phyloP scores from a whole-genome alignment of 2,797 vertebrate species.

The Catamblyrhynchus diadema region DNA sequence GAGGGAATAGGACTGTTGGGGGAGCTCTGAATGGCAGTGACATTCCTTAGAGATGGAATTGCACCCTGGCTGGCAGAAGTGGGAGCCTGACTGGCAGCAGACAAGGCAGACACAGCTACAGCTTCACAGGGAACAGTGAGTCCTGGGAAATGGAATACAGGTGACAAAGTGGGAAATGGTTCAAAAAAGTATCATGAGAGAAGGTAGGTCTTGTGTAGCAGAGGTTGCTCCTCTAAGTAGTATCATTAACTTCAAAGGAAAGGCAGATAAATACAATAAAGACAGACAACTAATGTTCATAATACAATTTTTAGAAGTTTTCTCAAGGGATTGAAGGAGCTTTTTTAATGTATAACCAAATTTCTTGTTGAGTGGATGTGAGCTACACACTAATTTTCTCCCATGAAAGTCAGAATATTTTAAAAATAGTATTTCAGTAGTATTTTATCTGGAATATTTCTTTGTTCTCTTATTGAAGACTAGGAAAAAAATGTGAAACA shows the following conservation, averaged over 20 bases:
- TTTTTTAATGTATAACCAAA: slow-evolving; percentile 27
- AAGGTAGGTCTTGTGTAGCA: not conserved
- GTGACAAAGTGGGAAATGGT: not conserved
- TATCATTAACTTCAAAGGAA: slow-evolving; percentile 19
- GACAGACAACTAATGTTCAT: not conserved
- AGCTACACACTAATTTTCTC: not conserved
- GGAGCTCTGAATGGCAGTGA: not conserved
- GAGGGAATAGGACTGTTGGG: not conserved
- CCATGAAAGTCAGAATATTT: not conserved
- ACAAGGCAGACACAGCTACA: not conserved
- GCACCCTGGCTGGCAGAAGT: not conserved
- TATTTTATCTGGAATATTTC: not conserved
- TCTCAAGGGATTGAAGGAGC: not conserved
- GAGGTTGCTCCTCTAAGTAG: not conserved
- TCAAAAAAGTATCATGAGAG: not conserved
- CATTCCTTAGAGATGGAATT: not conserved
- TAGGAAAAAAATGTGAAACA: not conserved
- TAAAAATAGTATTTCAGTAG: not conserved
- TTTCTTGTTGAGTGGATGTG: not conserved
- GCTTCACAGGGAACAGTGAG: not conserved
- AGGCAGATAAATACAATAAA: slow-evolving; percentile 19
- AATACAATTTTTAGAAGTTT: not conserved
- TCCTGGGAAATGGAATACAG: not conserved
- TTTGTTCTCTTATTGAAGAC: not conserved
- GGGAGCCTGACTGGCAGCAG: not conserved